phyloP scores from a whole-genome alignment of 2,113 vertebrate species.

The Oxyura jamaicensis region DNA sequence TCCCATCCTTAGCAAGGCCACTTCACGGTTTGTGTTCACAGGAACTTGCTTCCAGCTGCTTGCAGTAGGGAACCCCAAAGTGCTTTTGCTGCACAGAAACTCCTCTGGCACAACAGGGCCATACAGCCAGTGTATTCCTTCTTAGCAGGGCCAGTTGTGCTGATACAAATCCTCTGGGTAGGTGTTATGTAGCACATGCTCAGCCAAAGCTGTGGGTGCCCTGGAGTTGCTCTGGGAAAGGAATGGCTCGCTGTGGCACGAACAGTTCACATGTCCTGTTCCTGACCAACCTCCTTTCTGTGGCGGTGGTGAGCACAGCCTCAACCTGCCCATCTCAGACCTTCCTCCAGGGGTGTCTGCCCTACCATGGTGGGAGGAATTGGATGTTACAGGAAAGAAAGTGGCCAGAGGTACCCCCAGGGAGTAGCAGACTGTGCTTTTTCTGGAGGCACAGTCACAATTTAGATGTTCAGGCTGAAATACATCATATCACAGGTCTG shows the following conservation, averaged over 20 bases:
- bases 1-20: not conserved
- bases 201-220: not conserved
- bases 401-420: too few relatives aligned
- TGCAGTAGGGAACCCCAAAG: not conserved
- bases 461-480: not conserved
- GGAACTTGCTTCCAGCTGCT: not conserved
- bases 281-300: not conserved
- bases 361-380: not conserved
- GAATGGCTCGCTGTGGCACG: not conserved
- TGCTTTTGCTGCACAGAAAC: not conserved
- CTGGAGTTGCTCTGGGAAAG: not conserved
- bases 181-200: not conserved
- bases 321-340: not conserved
- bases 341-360: not conserved
- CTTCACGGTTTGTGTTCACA: not conserved
- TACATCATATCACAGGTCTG: not conserved
- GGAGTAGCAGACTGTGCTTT: not conserved
- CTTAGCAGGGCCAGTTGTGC: not conserved
- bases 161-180: not conserved
- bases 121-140: fast-evolving
- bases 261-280: not conserved
- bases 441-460: not conserved
- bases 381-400: not conserved
- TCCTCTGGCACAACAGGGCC: not conserved
- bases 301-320: not conserved